Base-by-base conservation (phyloP, 2,797 vertebrate genomes). In the Eutrigla gurnardus region DNA sequence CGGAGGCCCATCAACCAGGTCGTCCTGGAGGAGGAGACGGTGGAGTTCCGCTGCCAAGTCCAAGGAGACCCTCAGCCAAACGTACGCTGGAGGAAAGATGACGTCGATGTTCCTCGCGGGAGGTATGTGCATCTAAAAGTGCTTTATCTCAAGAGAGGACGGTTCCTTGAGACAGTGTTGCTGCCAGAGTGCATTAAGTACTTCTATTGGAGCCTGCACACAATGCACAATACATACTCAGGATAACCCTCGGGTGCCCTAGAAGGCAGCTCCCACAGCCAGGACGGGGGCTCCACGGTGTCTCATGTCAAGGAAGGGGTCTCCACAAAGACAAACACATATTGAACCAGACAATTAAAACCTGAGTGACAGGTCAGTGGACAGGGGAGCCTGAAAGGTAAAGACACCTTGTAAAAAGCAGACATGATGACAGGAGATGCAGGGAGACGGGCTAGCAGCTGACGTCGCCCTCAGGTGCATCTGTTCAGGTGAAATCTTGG, bases 1-100 rank as follows among this genome's bases (percentile, higher is more conserved):
- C 95, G 96, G 77, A 94, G 97, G 84, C 98, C 98, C 40, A 99
- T 99, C 86, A 99, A 99, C 95, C 98, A 99, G 92, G 97, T 99
- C 92, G 96, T 99, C 69, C 92, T 99, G 89, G 98, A 99, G 84
- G 97, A 99, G 69, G 98, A 99, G 86, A 90, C 88, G 0, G 96
- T 98, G 83, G 98, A 99, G 92, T 99, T 99, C 81, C 96, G 97
- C 52, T 99, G 98, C 92, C 97, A 99, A 89, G 97, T 98, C 72
- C 97, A 98, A 85, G 98, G 98, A 55, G 98, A 99, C 91, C 98
- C 97, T 47, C 97, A 93, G 81, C 98, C 97, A 54, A 97, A 96
- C 0, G 96, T 99, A 12, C 96, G 97, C 50, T 99, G 98, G 98
- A 97, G 94, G 88, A 99, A 99, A 83, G 98, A 99, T n/a, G 98